Conservation (phyloP, 1,140 invertebrate genomes). For the Sminthurides bifidus region DNA sequence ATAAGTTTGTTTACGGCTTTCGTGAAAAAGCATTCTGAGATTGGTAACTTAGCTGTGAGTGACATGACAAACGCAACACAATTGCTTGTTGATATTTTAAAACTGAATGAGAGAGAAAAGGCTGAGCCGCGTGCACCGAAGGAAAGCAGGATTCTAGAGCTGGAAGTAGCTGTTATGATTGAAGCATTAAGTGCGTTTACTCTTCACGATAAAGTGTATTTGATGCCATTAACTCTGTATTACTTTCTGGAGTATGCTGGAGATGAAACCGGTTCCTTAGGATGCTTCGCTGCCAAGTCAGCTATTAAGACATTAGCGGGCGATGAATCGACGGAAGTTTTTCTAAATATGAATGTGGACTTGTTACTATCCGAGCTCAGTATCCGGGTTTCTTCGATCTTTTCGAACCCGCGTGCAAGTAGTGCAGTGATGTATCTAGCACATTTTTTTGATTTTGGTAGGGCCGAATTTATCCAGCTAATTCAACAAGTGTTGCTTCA, state of each 20-base stretch:
- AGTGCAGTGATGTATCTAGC: slow-evolving; percentile 23
- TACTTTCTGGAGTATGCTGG: slow-evolving; percentile 25
- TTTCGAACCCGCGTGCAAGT: slow-evolving; percentile 15
- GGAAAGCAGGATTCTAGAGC: no score
- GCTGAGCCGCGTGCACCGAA: no score
- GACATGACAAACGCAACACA: no score
- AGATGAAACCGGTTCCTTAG: neutral
- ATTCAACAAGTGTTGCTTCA: slow-evolving; percentile 20
- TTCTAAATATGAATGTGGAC: neutral
- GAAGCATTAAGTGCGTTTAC: no score
- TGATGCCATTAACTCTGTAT: slow-evolving; percentile 18
- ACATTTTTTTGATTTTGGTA: slow-evolving; percentile 26
- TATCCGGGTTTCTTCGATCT: slow-evolving; percentile 9
- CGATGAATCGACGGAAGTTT: neutral
- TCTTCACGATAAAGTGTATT: neutral
- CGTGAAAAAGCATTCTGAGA: no score
- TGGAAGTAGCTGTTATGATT: no score
- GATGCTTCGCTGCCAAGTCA: neutral
- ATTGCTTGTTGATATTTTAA: no score
- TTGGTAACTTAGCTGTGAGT: no score
- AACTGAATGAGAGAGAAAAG: no score
- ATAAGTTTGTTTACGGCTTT: no score
- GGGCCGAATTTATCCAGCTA: slow-evolving; percentile 11
- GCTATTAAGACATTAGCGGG: neutral
- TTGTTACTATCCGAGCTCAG: slow-evolving; percentile 23